These are phyloP conservation scores for Ectemnius lituratus DNA, from an alignment of 2,888 invertebrate genomes.

Conservation along the genomic window DNA sequence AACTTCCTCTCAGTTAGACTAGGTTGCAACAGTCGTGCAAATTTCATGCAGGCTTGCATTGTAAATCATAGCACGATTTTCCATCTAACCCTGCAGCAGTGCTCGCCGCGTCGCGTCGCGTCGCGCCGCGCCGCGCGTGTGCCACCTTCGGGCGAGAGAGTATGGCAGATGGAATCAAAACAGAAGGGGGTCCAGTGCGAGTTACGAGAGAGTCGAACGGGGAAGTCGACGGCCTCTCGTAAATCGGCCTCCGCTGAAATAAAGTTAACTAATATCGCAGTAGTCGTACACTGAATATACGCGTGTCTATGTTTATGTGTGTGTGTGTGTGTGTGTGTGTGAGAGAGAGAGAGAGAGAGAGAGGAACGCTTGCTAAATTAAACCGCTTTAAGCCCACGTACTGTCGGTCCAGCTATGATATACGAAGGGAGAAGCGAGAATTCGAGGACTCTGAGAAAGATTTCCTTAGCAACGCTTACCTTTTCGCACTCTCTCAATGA, in stretches of 20 bases:
- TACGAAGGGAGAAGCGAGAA: no score
- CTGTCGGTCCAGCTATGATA: no score
- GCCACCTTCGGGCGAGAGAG: neutral
- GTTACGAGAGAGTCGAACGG: no score
- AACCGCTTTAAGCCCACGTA: no score
- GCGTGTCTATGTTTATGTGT: neutral
- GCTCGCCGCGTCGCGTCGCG: no score
- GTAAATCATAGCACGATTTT: conserved; percentile 18
- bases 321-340: neutral
- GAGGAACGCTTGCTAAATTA: no score
- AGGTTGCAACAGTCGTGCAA: neutral
- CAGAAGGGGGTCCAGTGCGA: neutral
- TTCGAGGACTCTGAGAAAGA: no score
- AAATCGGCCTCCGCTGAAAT: conserved; percentile 25
- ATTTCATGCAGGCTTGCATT: neutral
- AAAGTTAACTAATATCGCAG: conserved; percentile 26
- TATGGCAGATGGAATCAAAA: neutral
- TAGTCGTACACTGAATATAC: conserved; percentile 19
- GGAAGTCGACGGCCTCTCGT: neutral
- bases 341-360: no score
- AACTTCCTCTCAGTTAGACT: no score
- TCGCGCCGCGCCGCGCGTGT: neutral
- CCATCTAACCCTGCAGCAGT: neutral
- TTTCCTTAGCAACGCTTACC: no score
- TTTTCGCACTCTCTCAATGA: no score